Evolutionary conservation across 2,113 vertebrate genomes (phyloP).

Genomic region (Caracal caracal): DNA sequence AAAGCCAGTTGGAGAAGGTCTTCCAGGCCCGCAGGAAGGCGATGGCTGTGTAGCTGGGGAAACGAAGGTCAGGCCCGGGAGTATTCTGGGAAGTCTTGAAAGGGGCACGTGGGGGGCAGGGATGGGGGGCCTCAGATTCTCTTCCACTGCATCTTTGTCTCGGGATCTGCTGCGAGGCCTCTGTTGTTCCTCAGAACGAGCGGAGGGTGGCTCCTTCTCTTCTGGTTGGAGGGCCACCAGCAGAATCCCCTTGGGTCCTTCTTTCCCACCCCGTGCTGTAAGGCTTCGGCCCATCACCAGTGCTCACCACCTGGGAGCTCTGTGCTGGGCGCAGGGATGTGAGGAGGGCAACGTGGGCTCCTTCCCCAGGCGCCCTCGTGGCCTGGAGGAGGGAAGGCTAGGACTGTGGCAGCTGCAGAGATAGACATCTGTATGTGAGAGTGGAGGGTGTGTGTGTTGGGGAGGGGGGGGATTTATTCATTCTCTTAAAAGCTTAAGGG

Average conservation of each 20-base stretch:
- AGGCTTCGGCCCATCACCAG: background rate
- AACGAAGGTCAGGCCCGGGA: fast-evolving
- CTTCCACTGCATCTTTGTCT: background rate
- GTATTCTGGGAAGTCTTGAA: background rate
- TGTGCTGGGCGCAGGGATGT: fast-evolving
- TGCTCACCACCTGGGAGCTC: fast-evolving
- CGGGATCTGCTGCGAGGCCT: background rate
- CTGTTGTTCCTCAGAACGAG: background rate
- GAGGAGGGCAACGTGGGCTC: background rate
- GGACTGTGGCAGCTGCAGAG: no score
- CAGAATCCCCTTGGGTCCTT: no score
- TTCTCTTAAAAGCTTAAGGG: no score
- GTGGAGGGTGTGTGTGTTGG: background rate
- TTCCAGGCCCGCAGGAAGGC: background rate
- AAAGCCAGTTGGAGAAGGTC: background rate
- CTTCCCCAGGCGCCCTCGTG: background rate
- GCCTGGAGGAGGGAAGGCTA: no score
- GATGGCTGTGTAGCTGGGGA: fast-evolving
- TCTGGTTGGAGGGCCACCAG: no score
- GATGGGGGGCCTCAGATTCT: fast-evolving
- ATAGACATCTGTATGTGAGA: fast-evolving
- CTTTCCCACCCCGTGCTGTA: fast-evolving
- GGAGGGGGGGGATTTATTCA: fast-evolving
- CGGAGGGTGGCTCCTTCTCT: background rate
- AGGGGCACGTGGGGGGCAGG: fast-evolving